These are phyloP conservation scores for Betta splendens DNA, from an alignment of 2,797 vertebrate species.

Conservation along the genomic window DNA sequence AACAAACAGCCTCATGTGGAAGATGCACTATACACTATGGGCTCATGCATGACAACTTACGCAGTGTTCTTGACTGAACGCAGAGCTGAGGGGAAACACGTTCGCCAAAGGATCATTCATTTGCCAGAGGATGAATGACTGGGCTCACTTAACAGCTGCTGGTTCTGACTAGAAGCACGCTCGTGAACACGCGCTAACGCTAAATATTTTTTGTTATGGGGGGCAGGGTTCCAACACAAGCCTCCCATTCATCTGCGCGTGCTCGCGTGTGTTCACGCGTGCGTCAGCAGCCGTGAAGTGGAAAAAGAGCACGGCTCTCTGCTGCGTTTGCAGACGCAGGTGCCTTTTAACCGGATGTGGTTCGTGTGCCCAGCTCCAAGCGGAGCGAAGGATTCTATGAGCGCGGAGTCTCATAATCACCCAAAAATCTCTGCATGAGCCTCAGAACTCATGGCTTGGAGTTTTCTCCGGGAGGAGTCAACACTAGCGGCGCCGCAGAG, in stretches of 20 bases:
- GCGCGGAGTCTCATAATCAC: constrained; percentile 61
- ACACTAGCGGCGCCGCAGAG: constrained; percentile 26
- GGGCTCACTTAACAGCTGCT: background rate
- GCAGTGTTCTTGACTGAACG: constrained; percentile 34
- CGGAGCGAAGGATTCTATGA: constrained; percentile 40
- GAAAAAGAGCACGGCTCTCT: too few species aligned
- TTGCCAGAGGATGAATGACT: constrained; percentile 15
- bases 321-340: constrained; percentile 28
- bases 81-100: constrained; percentile 30
- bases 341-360: constrained; percentile 18
- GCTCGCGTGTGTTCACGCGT: background rate
- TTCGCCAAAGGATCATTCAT: too few species aligned
- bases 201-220: background rate
- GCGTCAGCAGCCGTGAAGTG: too few species aligned
- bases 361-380: constrained; percentile 31
- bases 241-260: constrained; percentile 14
- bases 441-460: constrained; percentile 47
- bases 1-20: constrained; percentile 36
- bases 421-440: constrained; percentile 56
- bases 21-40: constrained; percentile 39
- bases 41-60: constrained; percentile 42
- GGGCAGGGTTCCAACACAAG: constrained; percentile 20
- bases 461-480: constrained; percentile 49
- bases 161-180: constrained; percentile 7
- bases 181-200: constrained; percentile 2